Evolutionary conservation across 2,888 invertebrate species (phyloP), one percentile per base, ranked within the genome.

Genomic region (Troides helena): DNA sequence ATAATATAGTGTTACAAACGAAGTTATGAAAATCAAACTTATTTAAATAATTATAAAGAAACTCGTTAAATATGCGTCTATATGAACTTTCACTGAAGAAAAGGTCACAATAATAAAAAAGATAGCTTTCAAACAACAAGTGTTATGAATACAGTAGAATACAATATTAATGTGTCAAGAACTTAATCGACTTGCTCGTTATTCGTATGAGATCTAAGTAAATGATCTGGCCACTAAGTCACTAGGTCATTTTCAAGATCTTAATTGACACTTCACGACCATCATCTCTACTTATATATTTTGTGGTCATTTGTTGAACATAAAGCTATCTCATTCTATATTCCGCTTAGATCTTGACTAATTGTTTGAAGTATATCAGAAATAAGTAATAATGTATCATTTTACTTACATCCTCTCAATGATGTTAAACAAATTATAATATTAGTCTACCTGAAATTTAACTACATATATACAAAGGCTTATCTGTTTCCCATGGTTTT

Each of bases 161-260:
- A 50, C 62, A 56, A 56, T 39, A 36, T 58, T 57, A 57, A 18
- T 21, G 57, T 57, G 21, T 7, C 36, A 50, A 39, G 39, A 39
- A 39, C 39, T 61, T 61, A 57, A 57, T 57, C 57, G 57, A 57
- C 10, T 57, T 57, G 21, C n/a, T 21, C 57, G 18, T 21, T 53
- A 53, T 53, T 53, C 53, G n/a, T 14, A 21, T 57, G 21, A 57
- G 8, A 8, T 21, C 50, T 62, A 46, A 12, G 39, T 62, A 46
- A 46, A 46, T 46, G 62, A 62, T 21, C 23, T 62, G 23, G 18
- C 57, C 21, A 57, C 21, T 57, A 57, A 21, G 21, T 21, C 57
- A 57, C 21, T 23, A 57, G 21, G 57, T 57, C 57, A 57, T n/a
- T 18, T 57, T 18, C 21, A 21, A 6, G 57, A 57, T 21, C 8